Conservation (phyloP, 1,140 invertebrate species). For the Conus betulinus region DNA sequence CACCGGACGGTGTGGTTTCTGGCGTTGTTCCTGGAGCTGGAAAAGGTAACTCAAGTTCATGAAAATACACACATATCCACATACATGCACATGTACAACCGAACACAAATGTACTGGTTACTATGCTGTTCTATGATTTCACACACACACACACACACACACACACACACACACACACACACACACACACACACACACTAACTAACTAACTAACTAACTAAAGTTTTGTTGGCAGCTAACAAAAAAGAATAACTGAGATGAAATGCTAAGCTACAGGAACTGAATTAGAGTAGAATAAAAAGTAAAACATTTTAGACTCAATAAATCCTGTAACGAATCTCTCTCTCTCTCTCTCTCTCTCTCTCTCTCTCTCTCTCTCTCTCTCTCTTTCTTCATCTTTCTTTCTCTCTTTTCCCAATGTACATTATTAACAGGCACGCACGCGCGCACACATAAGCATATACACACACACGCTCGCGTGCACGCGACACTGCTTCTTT, state of each 20-base stretch:
- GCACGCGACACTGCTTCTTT: neutral
- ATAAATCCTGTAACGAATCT: neutral
- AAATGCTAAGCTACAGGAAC: neutral
- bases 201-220: no score
- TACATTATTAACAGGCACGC: no score
- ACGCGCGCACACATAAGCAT: no score
- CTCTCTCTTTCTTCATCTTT: no score
- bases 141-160: neutral
- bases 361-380: neutral
- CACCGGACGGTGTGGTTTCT: neutral
- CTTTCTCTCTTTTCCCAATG: no score
- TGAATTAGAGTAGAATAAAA: neutral
- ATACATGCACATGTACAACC: neutral
- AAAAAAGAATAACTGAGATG: neutral
- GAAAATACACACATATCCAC: neutral
- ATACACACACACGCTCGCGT: neutral
- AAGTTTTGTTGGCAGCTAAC: neutral
- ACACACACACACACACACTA: no score
- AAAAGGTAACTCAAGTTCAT: neutral
- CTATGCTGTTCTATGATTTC: neutral
- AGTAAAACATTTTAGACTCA: neutral
- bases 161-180: neutral
- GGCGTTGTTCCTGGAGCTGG: neutral
- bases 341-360: neutral
- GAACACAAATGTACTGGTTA: no score